Percentiles rank a stretch among this genome's conserved stretches.
Conservation (phyloP, 2,888 invertebrate species). For the Drosophila histrio region DNA sequence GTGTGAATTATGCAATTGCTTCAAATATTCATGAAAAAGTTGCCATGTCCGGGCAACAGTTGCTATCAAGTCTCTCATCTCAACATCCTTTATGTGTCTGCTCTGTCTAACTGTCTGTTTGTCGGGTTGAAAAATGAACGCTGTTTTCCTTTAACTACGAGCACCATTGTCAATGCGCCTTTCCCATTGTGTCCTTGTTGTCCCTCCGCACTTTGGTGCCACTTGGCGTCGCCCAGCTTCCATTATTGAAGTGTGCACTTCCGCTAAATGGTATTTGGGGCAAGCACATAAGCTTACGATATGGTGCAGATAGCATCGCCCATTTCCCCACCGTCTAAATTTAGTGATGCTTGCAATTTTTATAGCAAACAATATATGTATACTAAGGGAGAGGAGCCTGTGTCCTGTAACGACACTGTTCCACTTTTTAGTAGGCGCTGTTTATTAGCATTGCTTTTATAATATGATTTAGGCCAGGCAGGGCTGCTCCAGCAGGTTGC, state of each 20-base stretch:
- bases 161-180: conserved; percentile 48
- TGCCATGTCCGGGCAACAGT: conserved; percentile 40
- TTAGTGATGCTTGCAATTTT: conserved; percentile 63
- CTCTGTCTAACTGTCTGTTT: not conserved
- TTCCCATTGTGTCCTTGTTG: conserved; percentile 43
- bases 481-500: conserved; percentile 14
- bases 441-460: conserved; percentile 35
- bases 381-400: no score
- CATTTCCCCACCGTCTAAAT: conserved; percentile 26
- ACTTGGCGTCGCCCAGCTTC: conserved; percentile 51
- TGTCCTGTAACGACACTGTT: conserved; percentile 27
- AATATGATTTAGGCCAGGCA: conserved; percentile 22
- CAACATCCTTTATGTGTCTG: conserved; percentile 32
- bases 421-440: conserved; percentile 26
- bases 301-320: conserved; percentile 20
- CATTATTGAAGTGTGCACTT: conserved; percentile 73
- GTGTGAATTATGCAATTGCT: conserved; percentile 45
- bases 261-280: conserved; percentile 75
- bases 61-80: conserved; percentile 14
- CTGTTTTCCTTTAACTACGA: conserved; percentile 42
- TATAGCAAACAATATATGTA: conserved; percentile 55
- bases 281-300: conserved; percentile 67
- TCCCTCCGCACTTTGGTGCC: conserved; percentile 37
- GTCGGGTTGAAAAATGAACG: conserved; percentile 36
- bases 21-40: conserved; percentile 57